Percentiles rank a stretch among this genome's conserved stretches.
These are phyloP conservation scores for Scaptomyza pallida DNA, from an alignment of 1,140 invertebrate species.

Conservation along the genomic window DNA sequence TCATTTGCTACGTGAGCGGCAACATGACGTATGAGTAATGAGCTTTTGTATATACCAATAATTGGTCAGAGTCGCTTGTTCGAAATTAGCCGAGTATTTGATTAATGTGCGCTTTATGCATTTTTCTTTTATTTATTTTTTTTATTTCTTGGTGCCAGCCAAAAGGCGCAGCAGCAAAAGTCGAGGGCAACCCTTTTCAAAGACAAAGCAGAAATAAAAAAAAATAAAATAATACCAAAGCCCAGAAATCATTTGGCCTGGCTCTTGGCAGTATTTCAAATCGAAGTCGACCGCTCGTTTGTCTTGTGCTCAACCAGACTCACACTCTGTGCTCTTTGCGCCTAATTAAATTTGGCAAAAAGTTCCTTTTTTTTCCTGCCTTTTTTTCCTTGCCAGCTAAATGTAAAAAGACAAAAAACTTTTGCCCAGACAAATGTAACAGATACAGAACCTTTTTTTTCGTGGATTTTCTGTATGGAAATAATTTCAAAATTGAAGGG, in stretches of 20 bases:
- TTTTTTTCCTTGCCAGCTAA: slow-evolving; percentile 55
- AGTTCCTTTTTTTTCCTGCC: slow-evolving; percentile 62
- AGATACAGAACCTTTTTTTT: slow-evolving; percentile 41
- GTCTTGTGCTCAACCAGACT: slow-evolving; percentile 56
- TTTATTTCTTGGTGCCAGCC: slow-evolving; percentile 24
- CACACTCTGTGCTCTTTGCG: slow-evolving; percentile 64
- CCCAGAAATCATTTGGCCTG: slow-evolving; percentile 63
- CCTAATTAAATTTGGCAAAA: slow-evolving; percentile 83
- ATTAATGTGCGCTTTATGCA: slow-evolving; percentile 69
- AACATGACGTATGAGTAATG: slow-evolving; percentile 67
- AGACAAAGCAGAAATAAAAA: slow-evolving; percentile 1
- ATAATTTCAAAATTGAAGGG: slow-evolving; percentile 76
- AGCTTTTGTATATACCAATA: slow-evolving; percentile 26
- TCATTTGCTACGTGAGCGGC: slow-evolving; percentile 42
- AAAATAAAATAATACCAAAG: not conserved
- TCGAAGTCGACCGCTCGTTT: slow-evolving; percentile 80
- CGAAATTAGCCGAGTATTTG: slow-evolving; percentile 71
- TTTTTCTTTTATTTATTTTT: slow-evolving; percentile 49
- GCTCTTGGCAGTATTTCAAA: slow-evolving; percentile 76
- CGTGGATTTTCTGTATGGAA: slow-evolving; percentile 37
- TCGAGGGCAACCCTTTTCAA: slow-evolving; percentile 74
- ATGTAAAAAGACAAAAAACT: slow-evolving; percentile 53
- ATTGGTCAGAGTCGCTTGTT: slow-evolving; percentile 34
- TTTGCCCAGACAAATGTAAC: slow-evolving; percentile 74
- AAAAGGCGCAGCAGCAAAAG: slow-evolving; percentile 51